These are phyloP conservation scores for Drosophila vallismaia DNA, from an alignment of 2,888 invertebrate species.

Conservation along the genomic window DNA sequence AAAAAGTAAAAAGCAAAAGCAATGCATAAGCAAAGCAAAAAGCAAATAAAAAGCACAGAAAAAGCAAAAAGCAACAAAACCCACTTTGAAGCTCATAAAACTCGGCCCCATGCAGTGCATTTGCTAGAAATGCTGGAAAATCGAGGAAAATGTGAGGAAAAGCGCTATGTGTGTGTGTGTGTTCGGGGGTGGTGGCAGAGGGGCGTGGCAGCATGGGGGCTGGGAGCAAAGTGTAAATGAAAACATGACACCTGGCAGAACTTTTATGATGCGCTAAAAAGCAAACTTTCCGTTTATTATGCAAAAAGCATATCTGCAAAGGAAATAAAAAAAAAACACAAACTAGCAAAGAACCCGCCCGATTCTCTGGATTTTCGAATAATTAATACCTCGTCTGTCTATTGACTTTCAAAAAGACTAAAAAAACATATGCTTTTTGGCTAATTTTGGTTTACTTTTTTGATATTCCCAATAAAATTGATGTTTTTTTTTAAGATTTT, in stretches of 20 bases:
- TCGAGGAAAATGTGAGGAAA: slow-evolving; percentile 7
- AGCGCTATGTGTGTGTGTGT: background rate
- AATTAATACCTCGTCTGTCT: slow-evolving; percentile 10
- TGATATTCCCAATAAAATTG: no score
- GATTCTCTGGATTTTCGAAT: slow-evolving; percentile 17
- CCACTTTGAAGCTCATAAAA: no score
- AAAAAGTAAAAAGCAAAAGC: background rate
- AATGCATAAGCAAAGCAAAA: background rate
- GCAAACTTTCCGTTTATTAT: slow-evolving; percentile 63
- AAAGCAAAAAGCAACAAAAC: slow-evolving; percentile 1
- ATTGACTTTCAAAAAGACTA: background rate
- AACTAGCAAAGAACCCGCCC: slow-evolving; percentile 1
- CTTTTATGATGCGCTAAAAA: slow-evolving; percentile 65
- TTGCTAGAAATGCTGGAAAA: slow-evolving; percentile 12
- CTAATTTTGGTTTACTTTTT: background rate
- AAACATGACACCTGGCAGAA: slow-evolving; percentile 74
- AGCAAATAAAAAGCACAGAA: background rate
- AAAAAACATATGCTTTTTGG: background rate
- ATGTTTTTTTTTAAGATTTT: no score
- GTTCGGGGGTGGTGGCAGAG: background rate
- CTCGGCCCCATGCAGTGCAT: slow-evolving; percentile 42
- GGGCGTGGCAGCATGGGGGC: slow-evolving; percentile 5
- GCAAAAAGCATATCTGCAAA: slow-evolving; percentile 40
- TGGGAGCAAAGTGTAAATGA: slow-evolving; percentile 67
- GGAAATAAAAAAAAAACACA: slow-evolving; percentile 7